Evolutionary conservation across 2,113 vertebrate species (phyloP).

Genomic region (Seriola aureovittata): DNA sequence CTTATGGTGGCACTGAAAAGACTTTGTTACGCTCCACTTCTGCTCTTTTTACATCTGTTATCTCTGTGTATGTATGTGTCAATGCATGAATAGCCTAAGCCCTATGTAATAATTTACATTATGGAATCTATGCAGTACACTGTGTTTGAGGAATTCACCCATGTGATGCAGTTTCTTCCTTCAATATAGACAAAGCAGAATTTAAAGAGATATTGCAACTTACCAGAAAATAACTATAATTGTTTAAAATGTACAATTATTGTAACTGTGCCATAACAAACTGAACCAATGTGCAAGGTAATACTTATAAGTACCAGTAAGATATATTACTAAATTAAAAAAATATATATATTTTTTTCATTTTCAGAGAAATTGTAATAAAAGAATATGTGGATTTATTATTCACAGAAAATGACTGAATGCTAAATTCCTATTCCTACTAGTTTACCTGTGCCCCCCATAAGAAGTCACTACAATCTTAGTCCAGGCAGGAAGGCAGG

Average conservation of each 20-base stretch:
- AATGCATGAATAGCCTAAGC: neutral
- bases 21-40: neutral
- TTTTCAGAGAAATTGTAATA: slow-evolving; percentile 12
- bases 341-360: neutral
- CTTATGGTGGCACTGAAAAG: neutral
- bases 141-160: neutral
- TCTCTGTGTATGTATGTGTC: neutral
- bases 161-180: neutral
- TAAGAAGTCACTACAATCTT: slow-evolving; percentile 83
- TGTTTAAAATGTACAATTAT: neutral
- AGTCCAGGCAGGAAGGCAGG: slow-evolving; percentile 81
- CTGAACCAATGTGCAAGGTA: neutral
- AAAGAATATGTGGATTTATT: neutral
- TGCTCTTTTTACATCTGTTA: slow-evolving; percentile 10
- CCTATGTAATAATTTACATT: slow-evolving; percentile 14
- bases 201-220: neutral
- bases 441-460: slow-evolving; percentile 67
- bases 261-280: neutral
- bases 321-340: too few relatives aligned
- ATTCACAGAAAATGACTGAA: neutral
- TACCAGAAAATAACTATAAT: neutral
- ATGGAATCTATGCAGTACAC: slow-evolving; percentile 8
- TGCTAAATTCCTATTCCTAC: neutral
- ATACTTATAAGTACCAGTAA: neutral
- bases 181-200: neutral